Evolutionary conservation across 2,888 invertebrate genomes (phyloP).

Genomic region (Bruchidius siliquastri): DNA sequence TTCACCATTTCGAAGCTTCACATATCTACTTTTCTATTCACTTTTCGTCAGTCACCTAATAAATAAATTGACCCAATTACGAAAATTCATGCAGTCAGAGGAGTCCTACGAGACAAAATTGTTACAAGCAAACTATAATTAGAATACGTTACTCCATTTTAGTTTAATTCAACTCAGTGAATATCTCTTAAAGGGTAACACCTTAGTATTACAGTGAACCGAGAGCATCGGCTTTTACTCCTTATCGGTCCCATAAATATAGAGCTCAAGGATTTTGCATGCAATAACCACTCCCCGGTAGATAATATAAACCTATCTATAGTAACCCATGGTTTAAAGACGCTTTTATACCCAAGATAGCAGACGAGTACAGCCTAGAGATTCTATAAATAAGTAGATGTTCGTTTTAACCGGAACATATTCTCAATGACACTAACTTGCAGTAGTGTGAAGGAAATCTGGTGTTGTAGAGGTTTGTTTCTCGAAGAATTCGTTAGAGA

Average conservation of each 20-base stretch:
- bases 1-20: too few relatives aligned
- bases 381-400: neutral
- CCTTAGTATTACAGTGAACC: conserved; percentile 28
- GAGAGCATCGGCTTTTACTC: conserved; percentile 29
- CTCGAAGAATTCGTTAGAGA: too few relatives aligned
- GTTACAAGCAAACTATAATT: neutral
- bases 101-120: too few relatives aligned
- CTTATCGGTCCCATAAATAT: conserved; percentile 35
- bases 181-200: conserved; percentile 18
- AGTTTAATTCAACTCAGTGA: neutral
- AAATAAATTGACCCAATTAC: too few relatives aligned
- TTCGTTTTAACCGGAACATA: neutral
- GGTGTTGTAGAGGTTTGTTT: neutral
- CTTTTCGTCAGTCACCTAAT: too few relatives aligned
- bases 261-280: conserved; percentile 38
- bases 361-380: neutral
- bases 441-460: neutral
- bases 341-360: conserved; percentile 22
- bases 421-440: neutral
- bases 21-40: too few relatives aligned
- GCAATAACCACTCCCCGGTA: conserved; percentile 39
- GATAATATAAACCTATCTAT: conserved; percentile 35
- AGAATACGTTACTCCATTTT: neutral
- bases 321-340: conserved; percentile 27
- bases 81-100: too few relatives aligned